Conservation (phyloP, 2,888 invertebrate species). For the Tromatobia lineatoria region DNA sequence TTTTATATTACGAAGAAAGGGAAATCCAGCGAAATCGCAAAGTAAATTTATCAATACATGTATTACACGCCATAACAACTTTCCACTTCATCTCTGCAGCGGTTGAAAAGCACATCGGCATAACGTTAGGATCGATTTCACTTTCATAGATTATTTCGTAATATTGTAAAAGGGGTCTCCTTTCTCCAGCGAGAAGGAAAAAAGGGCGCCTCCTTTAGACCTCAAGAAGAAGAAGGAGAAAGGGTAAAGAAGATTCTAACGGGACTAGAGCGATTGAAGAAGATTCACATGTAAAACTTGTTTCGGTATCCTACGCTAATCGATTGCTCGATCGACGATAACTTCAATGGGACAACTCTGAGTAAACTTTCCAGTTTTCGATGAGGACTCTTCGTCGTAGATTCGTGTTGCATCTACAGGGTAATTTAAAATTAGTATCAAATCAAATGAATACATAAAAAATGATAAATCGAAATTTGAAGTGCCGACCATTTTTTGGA, state of each 20-base stretch:
- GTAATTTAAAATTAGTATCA: neutral
- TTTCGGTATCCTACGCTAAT: constrained; percentile 19
- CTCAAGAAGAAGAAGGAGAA: neutral
- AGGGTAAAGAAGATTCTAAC: neutral
- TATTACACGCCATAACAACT: neutral
- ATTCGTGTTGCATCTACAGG: neutral
- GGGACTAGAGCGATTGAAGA: neutral
- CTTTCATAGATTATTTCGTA: constrained; percentile 45
- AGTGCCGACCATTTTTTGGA: no score
- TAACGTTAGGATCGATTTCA: constrained; percentile 16
- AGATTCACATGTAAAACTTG: constrained; percentile 5
- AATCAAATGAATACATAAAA: neutral
- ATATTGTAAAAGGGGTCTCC: neutral
- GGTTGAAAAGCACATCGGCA: neutral
- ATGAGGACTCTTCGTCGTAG: neutral
- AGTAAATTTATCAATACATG: neutral
- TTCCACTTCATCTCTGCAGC: constrained; percentile 6
- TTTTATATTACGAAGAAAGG: neutral
- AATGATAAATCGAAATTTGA: no score
- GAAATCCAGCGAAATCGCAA: neutral
- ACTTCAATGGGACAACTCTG: neutral
- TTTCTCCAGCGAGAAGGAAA: neutral
- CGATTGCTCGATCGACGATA: constrained; percentile 5
- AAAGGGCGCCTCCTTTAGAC: neutral
- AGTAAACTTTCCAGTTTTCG: constrained; percentile 20